These are phyloP conservation scores for Porites lobata DNA, from an alignment of 92 coral and sea anemone species.

Conservation along the genomic window DNA sequence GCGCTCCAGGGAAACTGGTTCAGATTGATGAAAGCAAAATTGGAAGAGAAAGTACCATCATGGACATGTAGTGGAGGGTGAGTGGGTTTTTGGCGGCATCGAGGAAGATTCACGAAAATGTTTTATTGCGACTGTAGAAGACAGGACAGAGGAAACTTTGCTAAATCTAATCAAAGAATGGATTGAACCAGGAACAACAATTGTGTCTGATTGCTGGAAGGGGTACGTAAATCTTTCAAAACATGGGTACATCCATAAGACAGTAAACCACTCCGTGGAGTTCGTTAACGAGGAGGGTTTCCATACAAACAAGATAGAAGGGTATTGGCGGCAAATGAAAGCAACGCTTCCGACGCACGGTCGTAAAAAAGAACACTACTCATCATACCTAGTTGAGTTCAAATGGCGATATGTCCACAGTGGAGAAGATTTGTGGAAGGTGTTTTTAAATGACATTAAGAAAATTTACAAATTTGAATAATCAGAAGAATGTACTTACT, in stretches of 20 bases:
- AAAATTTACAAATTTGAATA: too few species aligned
- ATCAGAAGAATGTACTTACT: too few species aligned
- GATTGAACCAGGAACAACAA: constrained; percentile 60
- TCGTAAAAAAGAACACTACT: constrained; percentile 51
- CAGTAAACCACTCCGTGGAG: constrained; percentile 69
- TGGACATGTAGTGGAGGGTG: constrained; percentile 54
- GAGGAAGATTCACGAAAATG: constrained; percentile 52
- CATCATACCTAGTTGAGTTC: constrained; percentile 67
- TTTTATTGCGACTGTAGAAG: constrained; percentile 50
- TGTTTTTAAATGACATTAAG: constrained; percentile 5
- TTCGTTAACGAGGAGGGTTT: constrained; percentile 70
- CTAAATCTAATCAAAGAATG: constrained; percentile 55
- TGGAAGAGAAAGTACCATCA: constrained; percentile 54
- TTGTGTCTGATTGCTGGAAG: constrained; percentile 77
- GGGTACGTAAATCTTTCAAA: constrained; percentile 58
- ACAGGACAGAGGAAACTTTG: constrained; percentile 52
- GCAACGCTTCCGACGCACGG: constrained; percentile 60
- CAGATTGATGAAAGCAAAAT: constrained; percentile 60
- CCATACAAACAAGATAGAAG: constrained; percentile 72
- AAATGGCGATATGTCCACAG: constrained; percentile 54
- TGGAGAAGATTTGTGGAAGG: constrained; percentile 60
- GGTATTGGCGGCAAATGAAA: constrained; percentile 74
- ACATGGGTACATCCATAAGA: constrained; percentile 63
- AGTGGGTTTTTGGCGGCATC: constrained; percentile 63
- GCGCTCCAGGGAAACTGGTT: constrained; percentile 56